phyloP scores from a whole-genome alignment of 1,140 invertebrate species.

The Drosophila mojavensis region DNA sequence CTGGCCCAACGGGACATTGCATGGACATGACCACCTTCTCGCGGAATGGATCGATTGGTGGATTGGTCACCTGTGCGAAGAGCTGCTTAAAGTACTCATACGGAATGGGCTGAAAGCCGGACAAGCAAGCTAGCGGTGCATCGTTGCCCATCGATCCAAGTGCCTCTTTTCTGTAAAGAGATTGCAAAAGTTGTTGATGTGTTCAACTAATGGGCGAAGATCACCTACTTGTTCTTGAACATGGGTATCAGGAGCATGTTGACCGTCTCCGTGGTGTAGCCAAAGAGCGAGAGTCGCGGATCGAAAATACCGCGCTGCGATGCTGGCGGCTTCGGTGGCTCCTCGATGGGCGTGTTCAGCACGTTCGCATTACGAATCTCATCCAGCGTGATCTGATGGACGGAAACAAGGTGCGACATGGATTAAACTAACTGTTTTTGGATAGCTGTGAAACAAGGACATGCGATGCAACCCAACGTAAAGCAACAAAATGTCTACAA shows the following conservation, averaged over 20 bases:
- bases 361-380: slow-evolving; percentile 85
- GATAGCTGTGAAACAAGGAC: slow-evolving; percentile 1
- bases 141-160: slow-evolving; percentile 99
- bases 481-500: slow-evolving; percentile 16
- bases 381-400: slow-evolving; percentile 85
- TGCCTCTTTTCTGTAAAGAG: slow-evolving; percentile 94
- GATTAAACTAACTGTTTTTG: slow-evolving; percentile 6
- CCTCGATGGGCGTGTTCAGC: slow-evolving; percentile 79
- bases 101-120: slow-evolving; percentile 95
- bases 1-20: slow-evolving; percentile 95
- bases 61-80: slow-evolving; percentile 99
- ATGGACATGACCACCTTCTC: slow-evolving; percentile 99
- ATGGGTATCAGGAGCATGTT: slow-evolving; percentile 97
- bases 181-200: not conserved
- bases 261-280: slow-evolving; percentile 98
- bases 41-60: slow-evolving; percentile 99
- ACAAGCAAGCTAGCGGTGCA: slow-evolving; percentile 97
- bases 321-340: slow-evolving; percentile 76
- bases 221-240: slow-evolving; percentile 92
- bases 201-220: not conserved
- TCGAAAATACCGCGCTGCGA: slow-evolving; percentile 88
- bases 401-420: not conserved
- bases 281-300: slow-evolving; percentile 94
- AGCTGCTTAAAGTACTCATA: slow-evolving; percentile 99
- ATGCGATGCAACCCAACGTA: slow-evolving; percentile 35